phyloP scores from a whole-genome alignment of 2,888 invertebrate genomes.

The Amitus sp. region DNA sequence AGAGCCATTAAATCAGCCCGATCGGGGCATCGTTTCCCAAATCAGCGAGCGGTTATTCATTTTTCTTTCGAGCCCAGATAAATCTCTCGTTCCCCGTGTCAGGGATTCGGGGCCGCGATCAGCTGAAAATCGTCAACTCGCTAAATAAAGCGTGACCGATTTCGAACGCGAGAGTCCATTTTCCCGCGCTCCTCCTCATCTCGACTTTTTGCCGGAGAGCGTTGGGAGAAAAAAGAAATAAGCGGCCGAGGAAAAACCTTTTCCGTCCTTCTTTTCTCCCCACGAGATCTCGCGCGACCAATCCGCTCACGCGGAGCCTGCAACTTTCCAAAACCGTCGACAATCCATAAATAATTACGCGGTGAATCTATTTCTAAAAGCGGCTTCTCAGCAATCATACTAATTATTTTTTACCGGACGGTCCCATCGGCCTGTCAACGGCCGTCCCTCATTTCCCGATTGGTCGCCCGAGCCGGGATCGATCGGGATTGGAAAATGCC shows the following conservation, averaged over 20 bases:
- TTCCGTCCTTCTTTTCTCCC: conserved; percentile 24
- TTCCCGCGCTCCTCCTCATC: not conserved
- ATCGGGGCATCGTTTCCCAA: conserved; percentile 3
- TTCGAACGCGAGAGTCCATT: not conserved
- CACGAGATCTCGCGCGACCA: conserved; percentile 12
- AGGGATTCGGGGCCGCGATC: conserved; percentile 1
- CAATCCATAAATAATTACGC: conserved; percentile 56
- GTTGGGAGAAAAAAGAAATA: conserved; percentile 7
- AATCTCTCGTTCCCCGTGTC: not conserved
- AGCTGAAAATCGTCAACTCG: not conserved
- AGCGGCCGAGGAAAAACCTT: conserved; percentile 7
- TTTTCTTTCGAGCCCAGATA: not conserved
- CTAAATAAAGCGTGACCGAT: not conserved
- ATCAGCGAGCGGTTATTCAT: not conserved
- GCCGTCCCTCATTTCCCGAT: conserved; percentile 21
- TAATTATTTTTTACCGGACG: conserved; percentile 58
- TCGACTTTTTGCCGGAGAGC: not conserved
- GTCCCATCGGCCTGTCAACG: conserved; percentile 11
- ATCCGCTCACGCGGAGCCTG: conserved; percentile 9
- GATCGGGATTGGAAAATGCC: conserved; percentile 17
- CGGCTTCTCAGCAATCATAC: conserved; percentile 52
- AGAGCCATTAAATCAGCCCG: not conserved
- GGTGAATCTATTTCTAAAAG: conserved; percentile 62
- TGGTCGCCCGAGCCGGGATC: conserved; percentile 16
- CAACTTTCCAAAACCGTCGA: conserved; percentile 62